phyloP scores from a whole-genome alignment of 2,797 vertebrate genomes.

The Streptopelia turtur region DNA sequence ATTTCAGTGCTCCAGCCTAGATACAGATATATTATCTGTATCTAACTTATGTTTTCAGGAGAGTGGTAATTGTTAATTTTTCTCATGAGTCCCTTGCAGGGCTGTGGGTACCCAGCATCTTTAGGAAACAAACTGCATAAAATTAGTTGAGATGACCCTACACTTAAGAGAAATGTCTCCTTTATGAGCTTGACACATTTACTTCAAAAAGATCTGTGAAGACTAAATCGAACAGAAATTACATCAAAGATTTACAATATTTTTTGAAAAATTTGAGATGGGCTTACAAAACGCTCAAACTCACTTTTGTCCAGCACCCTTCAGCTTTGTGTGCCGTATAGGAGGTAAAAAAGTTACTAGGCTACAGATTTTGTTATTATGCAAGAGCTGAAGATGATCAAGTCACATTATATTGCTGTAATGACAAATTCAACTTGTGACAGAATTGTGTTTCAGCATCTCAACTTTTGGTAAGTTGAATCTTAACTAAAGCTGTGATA shows the following conservation, averaged over 20 bases:
- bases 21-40: background rate
- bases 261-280: background rate
- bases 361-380: background rate
- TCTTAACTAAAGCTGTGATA: background rate
- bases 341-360: background rate
- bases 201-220: background rate
- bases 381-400: background rate
- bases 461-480: background rate
- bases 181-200: background rate
- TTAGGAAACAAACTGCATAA: background rate
- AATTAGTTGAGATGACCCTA: background rate
- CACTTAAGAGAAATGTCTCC: background rate
- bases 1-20: background rate
- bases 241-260: background rate
- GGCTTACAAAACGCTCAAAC: background rate
- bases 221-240: background rate
- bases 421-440: background rate
- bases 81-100: background rate
- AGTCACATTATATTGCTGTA: background rate
- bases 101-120: background rate
- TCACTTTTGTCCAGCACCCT: background rate
- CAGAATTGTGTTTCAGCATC: background rate
- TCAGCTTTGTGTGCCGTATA: background rate
- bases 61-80: background rate
- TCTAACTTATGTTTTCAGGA: background rate